These are phyloP conservation scores for Drosophila suboccidentalis DNA, from an alignment of 2,888 invertebrate genomes.

Conservation along the genomic window DNA sequence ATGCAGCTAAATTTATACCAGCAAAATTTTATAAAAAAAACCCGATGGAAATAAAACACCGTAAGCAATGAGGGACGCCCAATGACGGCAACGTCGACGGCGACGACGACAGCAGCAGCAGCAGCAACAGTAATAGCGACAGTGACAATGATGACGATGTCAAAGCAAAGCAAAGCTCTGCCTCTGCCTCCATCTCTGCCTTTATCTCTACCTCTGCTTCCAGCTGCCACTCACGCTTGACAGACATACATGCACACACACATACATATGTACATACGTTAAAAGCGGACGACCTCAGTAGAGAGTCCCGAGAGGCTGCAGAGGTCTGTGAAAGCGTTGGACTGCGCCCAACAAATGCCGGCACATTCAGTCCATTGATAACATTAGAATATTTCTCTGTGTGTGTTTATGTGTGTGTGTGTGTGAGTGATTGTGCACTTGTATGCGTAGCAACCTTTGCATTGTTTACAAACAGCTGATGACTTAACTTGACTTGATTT, in stretches of 20 bases:
- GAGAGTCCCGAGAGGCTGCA: constrained; percentile 5
- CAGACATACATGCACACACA: neutral
- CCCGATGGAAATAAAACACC: constrained; percentile 60
- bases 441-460: constrained; percentile 45
- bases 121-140: no score
- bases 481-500: no score
- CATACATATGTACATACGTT: neutral
- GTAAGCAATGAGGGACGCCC: constrained; percentile 51
- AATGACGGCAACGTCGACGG: constrained; percentile 21
- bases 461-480: constrained; percentile 76
- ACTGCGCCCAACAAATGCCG: constrained; percentile 19
- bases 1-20: constrained; percentile 61
- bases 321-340: constrained; percentile 13
- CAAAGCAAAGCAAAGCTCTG: constrained; percentile 54
- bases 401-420: constrained; percentile 3
- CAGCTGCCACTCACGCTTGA: constrained; percentile 26
- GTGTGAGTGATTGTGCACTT: constrained; percentile 7
- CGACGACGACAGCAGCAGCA: no score
- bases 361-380: constrained; percentile 45
- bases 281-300: constrained; percentile 6
- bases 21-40: constrained; percentile 38
- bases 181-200: constrained; percentile 2
- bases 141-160: constrained; percentile 13
- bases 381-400: constrained; percentile 29
- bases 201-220: constrained; percentile 2